Base-by-base conservation (phyloP, 2,113 vertebrate genomes). In the Anoplopoma fimbria region DNA sequence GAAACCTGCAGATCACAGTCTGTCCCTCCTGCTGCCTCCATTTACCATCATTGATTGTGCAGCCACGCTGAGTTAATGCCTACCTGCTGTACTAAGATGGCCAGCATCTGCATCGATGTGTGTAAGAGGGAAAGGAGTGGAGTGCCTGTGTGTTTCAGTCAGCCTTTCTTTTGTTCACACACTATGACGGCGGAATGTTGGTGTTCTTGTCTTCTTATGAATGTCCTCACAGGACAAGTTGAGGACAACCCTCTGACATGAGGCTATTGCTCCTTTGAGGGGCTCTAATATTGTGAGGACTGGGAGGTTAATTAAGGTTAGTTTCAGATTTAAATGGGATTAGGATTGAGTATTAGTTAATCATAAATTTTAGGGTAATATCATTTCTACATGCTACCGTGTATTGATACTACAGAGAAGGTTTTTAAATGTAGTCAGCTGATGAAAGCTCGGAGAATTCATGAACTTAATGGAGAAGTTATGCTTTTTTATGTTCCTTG, bases 31-130 rank as follows among this genome's bases (percentile, higher is more conserved):
- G 87, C 92, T 90, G 90, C 81, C 87, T 93, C 84, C 91, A 90
- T 89, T 92, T 91, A 81, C 88, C 74, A 61, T 87, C 85, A 92
- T 90, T 92, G 90, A 92, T 91, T 83, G 86, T 87, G 77, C 78
- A 87, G 82, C 82, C 61, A 15, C 80, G 81, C 85, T 82, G 79
- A 82, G 82, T 84, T 88, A 91, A 90, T 82, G 84, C 85, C 79
- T 88, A 89, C 88, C 88, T 91, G 87, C 85, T 88, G 81, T 69
- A 82, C 82, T 88, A 81, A 67, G 83, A 90, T 76, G 87, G 68
- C 67, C 71, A 36, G 80, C 61, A 53, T 82, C 80, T 86, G 84
- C 82, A 85, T 83, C 42, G 69, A 87, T 60, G 81, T 64, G 79
- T 29, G 69, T 75, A 1, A 34, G 68, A 74, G 61, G 57, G 76